phyloP scores from a whole-genome alignment of 2,797 vertebrate species.

The Falco naumanni region DNA sequence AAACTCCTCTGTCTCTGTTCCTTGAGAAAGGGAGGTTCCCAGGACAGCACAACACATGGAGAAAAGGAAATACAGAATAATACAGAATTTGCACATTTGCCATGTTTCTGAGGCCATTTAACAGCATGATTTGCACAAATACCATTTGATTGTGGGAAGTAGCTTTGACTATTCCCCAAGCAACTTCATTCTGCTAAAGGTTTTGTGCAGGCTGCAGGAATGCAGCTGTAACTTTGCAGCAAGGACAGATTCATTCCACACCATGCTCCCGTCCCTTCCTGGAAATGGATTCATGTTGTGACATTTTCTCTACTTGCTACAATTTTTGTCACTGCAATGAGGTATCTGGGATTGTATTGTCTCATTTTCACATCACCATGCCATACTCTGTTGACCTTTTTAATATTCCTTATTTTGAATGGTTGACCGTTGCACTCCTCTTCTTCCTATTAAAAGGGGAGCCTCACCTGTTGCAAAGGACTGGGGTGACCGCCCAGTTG shows the following conservation, averaged over 20 bases:
- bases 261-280: background rate
- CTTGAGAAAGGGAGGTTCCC: background rate
- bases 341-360: constrained; percentile 57
- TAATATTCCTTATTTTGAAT: constrained; percentile 74
- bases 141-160: rapidly evolving
- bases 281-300: constrained; percentile 62
- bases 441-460: constrained; percentile 65
- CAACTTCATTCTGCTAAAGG: background rate
- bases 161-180: background rate
- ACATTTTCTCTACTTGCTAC: constrained; percentile 74
- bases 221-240: background rate
- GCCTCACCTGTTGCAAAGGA: constrained; percentile 53
- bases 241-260: background rate
- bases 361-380: constrained; percentile 58
- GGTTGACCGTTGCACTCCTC: constrained; percentile 68
- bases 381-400: constrained; percentile 77
- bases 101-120: background rate
- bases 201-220: background rate
- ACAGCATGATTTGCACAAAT: background rate
- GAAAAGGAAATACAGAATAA: background rate
- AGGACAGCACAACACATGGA: background rate
- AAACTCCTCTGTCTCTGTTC: background rate
- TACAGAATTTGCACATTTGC: no score
- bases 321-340: constrained; percentile 57
- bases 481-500: constrained; percentile 50